Evolutionary conservation across 2,113 vertebrate genomes (phyloP).

Genomic region (Myodes glareolus): DNA sequence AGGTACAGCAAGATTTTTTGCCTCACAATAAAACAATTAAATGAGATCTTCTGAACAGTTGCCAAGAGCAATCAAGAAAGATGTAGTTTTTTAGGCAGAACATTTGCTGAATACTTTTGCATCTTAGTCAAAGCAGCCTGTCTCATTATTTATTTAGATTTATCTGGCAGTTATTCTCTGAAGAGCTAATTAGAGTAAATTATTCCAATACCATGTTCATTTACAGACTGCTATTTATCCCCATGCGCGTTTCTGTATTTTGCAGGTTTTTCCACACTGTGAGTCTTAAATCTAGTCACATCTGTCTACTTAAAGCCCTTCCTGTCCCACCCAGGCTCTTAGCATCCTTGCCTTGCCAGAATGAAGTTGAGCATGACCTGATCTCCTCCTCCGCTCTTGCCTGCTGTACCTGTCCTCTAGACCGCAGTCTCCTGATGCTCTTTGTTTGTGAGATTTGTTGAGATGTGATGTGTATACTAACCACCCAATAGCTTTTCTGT

Average conservation of each 20-base stretch:
- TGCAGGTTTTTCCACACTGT: not conserved
- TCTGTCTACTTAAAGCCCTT: not conserved
- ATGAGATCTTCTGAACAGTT: constrained; percentile 46
- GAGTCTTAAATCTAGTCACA: not conserved
- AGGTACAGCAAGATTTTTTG: not conserved
- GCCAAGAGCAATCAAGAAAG: constrained; percentile 56
- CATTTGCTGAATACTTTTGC: not conserved
- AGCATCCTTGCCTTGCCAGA: not conserved
- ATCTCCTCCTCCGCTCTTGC: not conserved
- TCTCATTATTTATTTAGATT: constrained; percentile 74
- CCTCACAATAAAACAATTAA: constrained; percentile 38
- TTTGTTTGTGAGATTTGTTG: not conserved
- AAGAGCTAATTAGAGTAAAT: constrained; percentile 75
- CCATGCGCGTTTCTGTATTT: constrained; percentile 2
- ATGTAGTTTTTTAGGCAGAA: constrained; percentile 45
- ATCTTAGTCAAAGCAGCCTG: constrained; percentile 38
- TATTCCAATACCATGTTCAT: constrained; percentile 49
- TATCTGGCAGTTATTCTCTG: constrained; percentile 60
- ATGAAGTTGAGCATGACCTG: not conserved
- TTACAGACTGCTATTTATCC: constrained; percentile 38
- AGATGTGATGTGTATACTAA: not conserved
- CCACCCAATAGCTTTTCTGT: not conserved
- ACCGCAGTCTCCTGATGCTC: not conserved
- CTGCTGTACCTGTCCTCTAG: not conserved
- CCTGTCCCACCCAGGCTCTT: not conserved